Evolutionary conservation across 1,140 invertebrate genomes (phyloP).

Genomic region (Ceratoteleas bidentatus): DNA sequence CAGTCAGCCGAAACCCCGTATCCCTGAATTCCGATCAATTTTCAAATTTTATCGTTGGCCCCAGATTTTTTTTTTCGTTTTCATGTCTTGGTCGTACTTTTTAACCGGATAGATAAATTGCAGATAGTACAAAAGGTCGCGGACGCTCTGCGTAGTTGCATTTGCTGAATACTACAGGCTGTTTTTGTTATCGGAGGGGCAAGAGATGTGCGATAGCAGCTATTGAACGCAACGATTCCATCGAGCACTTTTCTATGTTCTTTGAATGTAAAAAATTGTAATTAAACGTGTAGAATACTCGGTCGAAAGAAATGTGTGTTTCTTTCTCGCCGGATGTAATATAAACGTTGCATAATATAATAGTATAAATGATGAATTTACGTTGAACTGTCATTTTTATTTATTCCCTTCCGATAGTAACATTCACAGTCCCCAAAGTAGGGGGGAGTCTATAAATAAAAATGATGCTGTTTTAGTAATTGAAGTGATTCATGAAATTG

Average conservation of each 20-base stretch:
- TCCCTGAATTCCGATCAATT: too few species aligned
- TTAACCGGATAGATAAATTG: too few species aligned
- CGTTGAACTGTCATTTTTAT: background rate
- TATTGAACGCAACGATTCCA: background rate
- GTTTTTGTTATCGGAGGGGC: background rate
- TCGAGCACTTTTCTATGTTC: constrained; percentile 9
- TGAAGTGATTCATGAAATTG: too few species aligned
- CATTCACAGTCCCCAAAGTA: too few species aligned
- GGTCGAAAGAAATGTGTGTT: constrained; percentile 8
- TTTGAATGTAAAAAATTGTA: constrained; percentile 19
- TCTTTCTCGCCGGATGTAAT: constrained; percentile 7
- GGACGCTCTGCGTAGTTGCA: too few species aligned
- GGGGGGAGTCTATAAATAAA: too few species aligned
- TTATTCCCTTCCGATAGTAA: background rate
- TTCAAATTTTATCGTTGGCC: too few species aligned
- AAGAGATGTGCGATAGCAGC: background rate
- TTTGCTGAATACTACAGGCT: background rate
- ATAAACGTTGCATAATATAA: constrained; percentile 31
- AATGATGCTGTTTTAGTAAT: too few species aligned
- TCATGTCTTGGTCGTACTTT: too few species aligned
- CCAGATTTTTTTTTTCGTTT: too few species aligned
- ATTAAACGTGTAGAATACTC: constrained; percentile 6
- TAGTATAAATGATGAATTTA: constrained; percentile 28
- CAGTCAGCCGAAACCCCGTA: background rate
- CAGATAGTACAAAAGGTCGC: too few species aligned